A percentile compares a stretch with the other conserved stretches of the same genome.
These are phyloP conservation scores for Podarcis raffonei DNA, from an alignment of 2,113 vertebrate species.

Conservation along the genomic window DNA sequence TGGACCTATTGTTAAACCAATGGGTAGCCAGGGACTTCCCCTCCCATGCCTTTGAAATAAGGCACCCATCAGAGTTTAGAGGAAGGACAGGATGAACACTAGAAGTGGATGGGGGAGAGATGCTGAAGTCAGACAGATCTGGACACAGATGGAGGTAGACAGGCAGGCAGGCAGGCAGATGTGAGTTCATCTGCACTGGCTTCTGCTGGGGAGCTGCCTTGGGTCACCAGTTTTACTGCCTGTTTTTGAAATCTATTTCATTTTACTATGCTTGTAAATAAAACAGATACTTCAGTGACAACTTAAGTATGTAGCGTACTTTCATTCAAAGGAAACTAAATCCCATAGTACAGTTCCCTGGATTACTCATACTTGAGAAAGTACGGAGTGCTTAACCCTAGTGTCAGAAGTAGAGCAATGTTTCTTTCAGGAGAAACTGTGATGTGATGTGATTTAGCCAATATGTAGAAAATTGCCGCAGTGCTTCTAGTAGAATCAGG, in stretches of 20 bases:
- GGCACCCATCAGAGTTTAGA: background rate
- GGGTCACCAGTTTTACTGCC: background rate
- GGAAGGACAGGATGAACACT: background rate
- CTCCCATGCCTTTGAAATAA: background rate
- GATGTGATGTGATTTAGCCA: too few species aligned
- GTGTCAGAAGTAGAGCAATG: too few species aligned
- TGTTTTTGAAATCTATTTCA: background rate
- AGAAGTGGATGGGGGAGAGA: background rate
- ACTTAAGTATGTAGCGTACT: background rate
- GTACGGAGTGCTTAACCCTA: too few species aligned
- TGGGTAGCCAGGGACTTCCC: background rate
- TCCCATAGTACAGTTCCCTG: background rate
- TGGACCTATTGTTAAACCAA: too few species aligned
- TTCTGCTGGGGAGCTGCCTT: background rate
- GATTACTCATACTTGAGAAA: too few species aligned
- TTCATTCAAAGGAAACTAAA: background rate
- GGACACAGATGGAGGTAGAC: background rate
- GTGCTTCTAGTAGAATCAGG: too few species aligned
- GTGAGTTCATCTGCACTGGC: background rate
- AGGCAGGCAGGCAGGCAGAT: background rate
- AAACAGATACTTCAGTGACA: background rate
- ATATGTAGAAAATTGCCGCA: too few species aligned
- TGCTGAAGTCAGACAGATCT: too few species aligned
- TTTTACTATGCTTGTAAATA: background rate
- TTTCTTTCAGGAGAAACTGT: too few species aligned